A percentile compares a stretch with the other conserved stretches of the same genome.
These are phyloP conservation scores for Saccopteryx bilineata DNA, from an alignment of 2,113 vertebrate species.

Conservation along the genomic window DNA sequence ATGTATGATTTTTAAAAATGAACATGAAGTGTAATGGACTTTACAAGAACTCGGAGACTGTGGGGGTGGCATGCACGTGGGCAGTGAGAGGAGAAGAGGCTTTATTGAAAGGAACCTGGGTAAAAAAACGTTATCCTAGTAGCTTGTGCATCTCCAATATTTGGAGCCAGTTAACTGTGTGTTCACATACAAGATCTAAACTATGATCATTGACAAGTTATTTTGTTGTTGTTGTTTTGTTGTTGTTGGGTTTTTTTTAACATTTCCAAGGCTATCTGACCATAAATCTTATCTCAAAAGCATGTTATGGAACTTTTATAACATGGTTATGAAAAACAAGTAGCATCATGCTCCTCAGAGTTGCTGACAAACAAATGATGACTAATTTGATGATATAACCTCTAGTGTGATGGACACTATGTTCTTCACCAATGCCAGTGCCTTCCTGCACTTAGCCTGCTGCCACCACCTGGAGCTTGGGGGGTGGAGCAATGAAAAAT, in stretches of 20 bases:
- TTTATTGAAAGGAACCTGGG: not conserved
- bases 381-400: not conserved
- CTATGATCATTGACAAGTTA: not conserved
- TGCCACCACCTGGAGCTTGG: no score
- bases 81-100: not conserved
- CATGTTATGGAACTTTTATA: not conserved
- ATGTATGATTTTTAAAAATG: not conserved
- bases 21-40: not conserved
- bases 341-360: not conserved
- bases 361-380: constrained; percentile 28
- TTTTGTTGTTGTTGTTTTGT: not conserved
- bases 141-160: not conserved
- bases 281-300: not conserved
- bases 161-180: not conserved
- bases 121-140: not conserved
- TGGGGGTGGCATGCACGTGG: not conserved
- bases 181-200: constrained; percentile 25
- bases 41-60: not conserved
- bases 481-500: not conserved
- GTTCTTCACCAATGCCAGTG: not conserved
- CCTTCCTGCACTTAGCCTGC: not conserved
- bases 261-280: not conserved
- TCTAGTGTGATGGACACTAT: not conserved
- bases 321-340: constrained; percentile 12
- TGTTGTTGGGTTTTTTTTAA: not conserved